phyloP scores from a whole-genome alignment of 2,113 vertebrate genomes.

The Brachirus orientalis region DNA sequence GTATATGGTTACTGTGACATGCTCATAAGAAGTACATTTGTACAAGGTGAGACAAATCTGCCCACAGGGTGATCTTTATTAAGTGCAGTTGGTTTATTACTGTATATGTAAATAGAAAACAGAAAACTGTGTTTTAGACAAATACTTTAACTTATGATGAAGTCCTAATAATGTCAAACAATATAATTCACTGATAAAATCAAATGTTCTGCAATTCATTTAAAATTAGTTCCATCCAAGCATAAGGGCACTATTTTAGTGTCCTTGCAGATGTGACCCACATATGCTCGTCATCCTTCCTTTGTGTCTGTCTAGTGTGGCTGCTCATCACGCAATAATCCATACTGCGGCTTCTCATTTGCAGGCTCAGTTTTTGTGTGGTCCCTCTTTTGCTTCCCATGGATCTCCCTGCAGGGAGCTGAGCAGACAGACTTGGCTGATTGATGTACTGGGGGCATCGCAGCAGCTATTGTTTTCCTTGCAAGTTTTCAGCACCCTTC shows the following conservation, averaged over 20 bases:
- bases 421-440: conserved; percentile 65
- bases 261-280: conserved; percentile 37
- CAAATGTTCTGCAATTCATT: not conserved
- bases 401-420: conserved; percentile 62
- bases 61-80: not conserved
- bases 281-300: conserved; percentile 44
- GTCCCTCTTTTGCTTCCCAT: conserved; percentile 61
- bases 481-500: conserved; percentile 20
- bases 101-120: not conserved
- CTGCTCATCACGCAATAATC: conserved; percentile 48
- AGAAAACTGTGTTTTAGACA: too few relatives aligned
- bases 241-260: not conserved
- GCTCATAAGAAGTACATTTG: too few relatives aligned
- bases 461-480: conserved; percentile 69
- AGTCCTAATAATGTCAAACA: not conserved
- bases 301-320: conserved; percentile 41
- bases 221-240: not conserved
- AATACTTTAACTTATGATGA: not conserved
- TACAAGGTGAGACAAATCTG: not conserved
- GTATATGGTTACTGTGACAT: too few relatives aligned
- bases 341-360: conserved; percentile 63
- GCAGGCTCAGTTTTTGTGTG: conserved; percentile 60
- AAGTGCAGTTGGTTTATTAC: not conserved
- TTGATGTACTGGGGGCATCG: conserved; percentile 62
- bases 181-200: not conserved